Conservation (phyloP, 1,140 invertebrate genomes). For the Triops longicaudatus region DNA sequence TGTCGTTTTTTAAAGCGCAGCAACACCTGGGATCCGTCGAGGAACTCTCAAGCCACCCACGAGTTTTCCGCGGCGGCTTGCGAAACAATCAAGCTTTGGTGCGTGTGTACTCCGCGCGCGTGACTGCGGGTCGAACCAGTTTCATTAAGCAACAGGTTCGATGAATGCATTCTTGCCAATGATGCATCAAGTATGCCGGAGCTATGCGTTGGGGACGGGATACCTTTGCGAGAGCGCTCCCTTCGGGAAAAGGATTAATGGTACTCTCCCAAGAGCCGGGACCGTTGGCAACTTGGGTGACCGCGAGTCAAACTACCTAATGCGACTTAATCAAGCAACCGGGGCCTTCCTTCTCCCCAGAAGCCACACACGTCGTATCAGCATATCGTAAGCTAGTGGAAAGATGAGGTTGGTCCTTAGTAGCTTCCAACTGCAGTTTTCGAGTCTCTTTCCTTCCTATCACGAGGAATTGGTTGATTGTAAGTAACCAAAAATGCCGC, state of each 20-base stretch:
- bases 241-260: conserved; percentile 2
- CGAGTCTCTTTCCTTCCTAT: too few species aligned
- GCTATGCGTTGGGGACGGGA: neutral
- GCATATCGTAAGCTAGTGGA: neutral
- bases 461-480: too few species aligned
- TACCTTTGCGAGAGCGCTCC: too few species aligned
- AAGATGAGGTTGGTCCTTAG: too few species aligned
- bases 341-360: neutral
- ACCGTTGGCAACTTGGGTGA: neutral
- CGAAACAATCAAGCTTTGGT: neutral
- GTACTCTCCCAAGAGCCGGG: neutral
- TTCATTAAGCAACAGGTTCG: neutral
- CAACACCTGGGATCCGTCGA: neutral
- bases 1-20: too few species aligned
- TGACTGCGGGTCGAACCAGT: neutral
- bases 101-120: neutral
- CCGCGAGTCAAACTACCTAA: neutral
- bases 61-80: neutral
- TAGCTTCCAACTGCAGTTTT: too few species aligned
- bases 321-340: neutral
- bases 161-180: conserved; percentile 7
- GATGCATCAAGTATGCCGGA: neutral
- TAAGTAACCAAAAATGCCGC: too few species aligned
- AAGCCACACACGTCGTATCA: conserved; percentile 6
- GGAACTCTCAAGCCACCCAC: neutral